Evolutionary conservation across 2,888 invertebrate genomes (phyloP).

Genomic region (Germaria angustata): DNA sequence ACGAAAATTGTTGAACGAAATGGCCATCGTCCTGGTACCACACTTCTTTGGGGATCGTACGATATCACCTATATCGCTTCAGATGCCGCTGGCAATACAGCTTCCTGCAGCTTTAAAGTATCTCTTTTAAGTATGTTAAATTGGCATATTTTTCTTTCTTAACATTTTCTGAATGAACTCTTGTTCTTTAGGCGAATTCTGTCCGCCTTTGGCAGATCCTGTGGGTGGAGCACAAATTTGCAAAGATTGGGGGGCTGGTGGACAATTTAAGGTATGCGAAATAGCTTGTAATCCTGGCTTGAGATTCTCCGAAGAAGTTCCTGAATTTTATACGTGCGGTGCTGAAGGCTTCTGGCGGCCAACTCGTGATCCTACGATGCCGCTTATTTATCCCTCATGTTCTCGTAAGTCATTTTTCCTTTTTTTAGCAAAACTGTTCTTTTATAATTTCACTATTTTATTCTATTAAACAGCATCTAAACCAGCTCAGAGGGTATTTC

Average conservation of each 20-base stretch:
- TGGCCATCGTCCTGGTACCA: slow-evolving; percentile 93
- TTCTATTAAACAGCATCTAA: slow-evolving; percentile 83
- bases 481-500: slow-evolving; percentile 96
- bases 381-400: slow-evolving; percentile 94
- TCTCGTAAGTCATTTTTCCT: slow-evolving; percentile 84
- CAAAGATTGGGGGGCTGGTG: slow-evolving; percentile 97
- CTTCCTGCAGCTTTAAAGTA: slow-evolving; percentile 94
- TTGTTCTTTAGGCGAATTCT: slow-evolving; percentile 88
- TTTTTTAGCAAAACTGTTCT: neutral
- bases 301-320: slow-evolving; percentile 95
- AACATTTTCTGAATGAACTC: neutral
- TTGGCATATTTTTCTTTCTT: neutral
- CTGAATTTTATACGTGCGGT: slow-evolving; percentile 98
- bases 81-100: slow-evolving; percentile 94
- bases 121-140: slow-evolving; percentile 89
- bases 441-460: slow-evolving; percentile 7
- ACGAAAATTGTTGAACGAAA: slow-evolving; percentile 89
- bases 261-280: slow-evolving; percentile 96
- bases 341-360: slow-evolving; percentile 99
- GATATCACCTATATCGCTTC: slow-evolving; percentile 96
- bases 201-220: slow-evolving; percentile 92
- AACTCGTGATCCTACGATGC: slow-evolving; percentile 88
- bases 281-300: slow-evolving; percentile 92
- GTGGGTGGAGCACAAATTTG: slow-evolving; percentile 95
- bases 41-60: slow-evolving; percentile 93